Base-by-base conservation (phyloP, 2,113 vertebrate species). In the Raja brachyura region DNA sequence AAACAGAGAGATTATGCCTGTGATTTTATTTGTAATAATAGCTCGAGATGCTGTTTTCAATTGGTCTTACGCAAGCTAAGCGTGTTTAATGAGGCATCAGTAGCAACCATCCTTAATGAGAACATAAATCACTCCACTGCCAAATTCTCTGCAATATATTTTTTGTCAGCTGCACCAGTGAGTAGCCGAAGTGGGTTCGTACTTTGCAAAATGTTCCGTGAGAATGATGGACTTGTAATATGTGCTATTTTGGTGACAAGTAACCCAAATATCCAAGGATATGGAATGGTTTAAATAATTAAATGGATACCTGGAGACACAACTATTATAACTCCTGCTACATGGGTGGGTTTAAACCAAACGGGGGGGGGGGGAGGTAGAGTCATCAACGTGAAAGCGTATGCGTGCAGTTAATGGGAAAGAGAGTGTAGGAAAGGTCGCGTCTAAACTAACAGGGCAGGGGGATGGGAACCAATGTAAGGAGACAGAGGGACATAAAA, bases 1-100 rank as follows among this genome's bases (percentile, higher is more conserved):
- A n/a, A 14, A 63, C 59, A n/a, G 59, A 88, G 83, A 63, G 25
- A 28, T 63, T 5, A 31, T 66, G 63, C 63, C 59, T 31, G 59
- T 88, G 59, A 63, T 88, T 33, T 10, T 25, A n/a, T 86, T 86
- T 86, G 61, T 61, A 63, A 61, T 85, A 61, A 88, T 88, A 56
- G 83, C 25, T 88, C 28, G 63, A n/a, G 14, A 28, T 59, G 63
- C 28, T 18, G 5, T 63, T n/a, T 88, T 88, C n/a, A 88, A 66
- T 66, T 31, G 83, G 39, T 88, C 59, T 88, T 88, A 13, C 63
- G 83, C 20, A 11, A 56, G 31, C 59, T 18, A 63, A 33, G 56
- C n/a, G 5, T 63, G 28, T 63, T 63, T 88, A 88, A 63, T 88
- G 16, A 88, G 83, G 59, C 83, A 63, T 66, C 83, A 88, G 59